Evolutionary conservation across 2,888 invertebrate species (phyloP), one percentile per base, ranked within the genome.

Genomic region (Vannuccia rotundouncinata): DNA sequence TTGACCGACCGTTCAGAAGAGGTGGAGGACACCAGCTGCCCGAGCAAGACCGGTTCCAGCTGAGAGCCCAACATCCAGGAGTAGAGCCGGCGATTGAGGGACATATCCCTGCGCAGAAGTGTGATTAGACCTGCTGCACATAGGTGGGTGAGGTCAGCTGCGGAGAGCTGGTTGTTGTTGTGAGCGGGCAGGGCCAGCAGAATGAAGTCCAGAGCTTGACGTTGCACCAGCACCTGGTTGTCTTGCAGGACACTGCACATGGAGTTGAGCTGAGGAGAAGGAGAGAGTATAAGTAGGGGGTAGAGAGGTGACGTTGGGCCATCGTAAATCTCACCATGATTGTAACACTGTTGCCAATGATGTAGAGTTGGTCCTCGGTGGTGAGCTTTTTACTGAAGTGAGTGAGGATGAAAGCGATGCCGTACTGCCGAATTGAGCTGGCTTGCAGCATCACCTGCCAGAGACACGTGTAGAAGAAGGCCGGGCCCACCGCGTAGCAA

Each of bases 371-470:
- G 85, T 94, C 93, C 85, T 93, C 92, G 91, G 93, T 92, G 73
- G 91, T 90, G 82, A 92, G 88, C 84, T 92, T 92, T 85, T 92
- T 92, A 86, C 93, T 93, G 85, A 92, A 94, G 88, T 94, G 93
- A 59, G 91, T 90, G 82, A 93, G 88, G 77, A 94, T 91, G 86
- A 92, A 95, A 74, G 92, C 91, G 83, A 94, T 92, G 17, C 94
- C 95, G 0, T 94, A 93, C 83, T 94, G 89, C 78, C 95, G 91
- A 31, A 94, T 92, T 1, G 92, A 91, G 29, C 93, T 92, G 88
- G 93, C 93, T 74, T 92, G 92, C 59, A 92, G 91, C 78, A 95
- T 91, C 85, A 93, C 93, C 85, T 93, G 92, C 95, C 95, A 95
- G 73, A 95, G 89, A 85, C 93, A 93, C 0, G 93, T 92, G 88